Base-by-base conservation (phyloP, 2,797 vertebrate species). In the Miichthys miiuy region DNA sequence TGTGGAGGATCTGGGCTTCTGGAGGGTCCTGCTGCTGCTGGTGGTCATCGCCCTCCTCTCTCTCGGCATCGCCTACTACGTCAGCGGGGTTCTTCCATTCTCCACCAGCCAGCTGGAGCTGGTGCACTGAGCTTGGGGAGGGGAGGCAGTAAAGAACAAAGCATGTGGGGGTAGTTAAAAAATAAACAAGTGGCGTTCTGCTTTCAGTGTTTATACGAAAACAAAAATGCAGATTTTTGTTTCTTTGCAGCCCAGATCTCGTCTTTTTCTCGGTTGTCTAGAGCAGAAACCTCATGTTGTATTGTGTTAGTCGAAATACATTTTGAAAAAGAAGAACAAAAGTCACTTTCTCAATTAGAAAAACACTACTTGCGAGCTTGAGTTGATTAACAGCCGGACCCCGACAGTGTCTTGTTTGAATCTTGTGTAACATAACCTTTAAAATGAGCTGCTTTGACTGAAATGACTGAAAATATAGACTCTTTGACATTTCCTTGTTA, bases 31-130 rank as follows among this genome's bases (percentile, higher is more conserved):
- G 80, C 96, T 99, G 23, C 94, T 99, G 72, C 93, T 99, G 80
- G 94, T 99, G 72, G 97, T 99, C 89, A 99, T 99, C 16, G 97
- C 98, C n/a, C 93, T 99, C 4, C 95, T 99, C 56, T 99, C n/a
- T n/a, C 96, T 99, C 27, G 98, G 98, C 75, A 99, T 99, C 63
- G 98, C 98, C 0, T 99, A 99, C 91, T 99, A 99, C n/a, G 98
- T 99, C 81, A 99, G 98, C 8, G 97, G 97, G n/a, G 97, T 99
- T 57, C 95, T 99, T 62, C 98, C 98, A 30, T 99, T 99, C 54
- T 97, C 98, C 87, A 96, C 96, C 82, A 97, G 97, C 91, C 98
- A 99, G 87, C 96, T 98, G 72, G 98, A 99, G 91, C 93, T 99
- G 72, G 97, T 99, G 74, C 98, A 99, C 93, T 96, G 84, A 95